phyloP scores from a whole-genome alignment of 2,888 invertebrate genomes.

The Physocephala rufipes region DNA sequence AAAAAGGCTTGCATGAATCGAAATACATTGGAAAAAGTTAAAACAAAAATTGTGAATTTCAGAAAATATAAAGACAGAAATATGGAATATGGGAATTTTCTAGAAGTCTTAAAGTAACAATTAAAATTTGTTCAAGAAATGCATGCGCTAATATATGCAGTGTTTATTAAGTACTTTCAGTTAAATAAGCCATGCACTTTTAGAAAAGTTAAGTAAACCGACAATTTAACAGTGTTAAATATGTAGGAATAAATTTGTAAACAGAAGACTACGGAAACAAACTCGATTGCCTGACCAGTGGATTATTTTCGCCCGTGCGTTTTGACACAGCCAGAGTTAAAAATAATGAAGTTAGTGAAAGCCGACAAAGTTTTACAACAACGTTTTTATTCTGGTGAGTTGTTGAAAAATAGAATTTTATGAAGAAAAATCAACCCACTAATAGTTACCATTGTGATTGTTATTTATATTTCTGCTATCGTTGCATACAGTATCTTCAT shows the following conservation, averaged over 20 bases:
- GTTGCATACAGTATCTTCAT: conserved; percentile 54
- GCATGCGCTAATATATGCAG: no score
- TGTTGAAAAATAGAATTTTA: no score
- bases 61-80: conserved; percentile 14
- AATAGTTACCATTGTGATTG: no score
- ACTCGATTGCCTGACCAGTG: conserved; percentile 41
- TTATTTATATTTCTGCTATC: conserved; percentile 54
- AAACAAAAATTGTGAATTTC: not conserved
- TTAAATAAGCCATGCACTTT: no score
- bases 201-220: no score
- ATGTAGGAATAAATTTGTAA: conserved; percentile 36
- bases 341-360: not conserved
- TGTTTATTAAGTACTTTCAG: no score
- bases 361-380: conserved; percentile 13
- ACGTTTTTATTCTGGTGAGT: conserved; percentile 19
- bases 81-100: not conserved
- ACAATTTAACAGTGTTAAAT: no score
- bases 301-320: not conserved
- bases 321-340: not conserved
- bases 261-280: conserved; percentile 57
- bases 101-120: not conserved
- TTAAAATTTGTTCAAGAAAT: conserved; percentile 25
- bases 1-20: not conserved
- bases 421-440: no score
- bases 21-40: not conserved